A percentile compares a stretch with the other conserved stretches of the same genome.
Evolutionary conservation across 1,140 invertebrate genomes (phyloP).

Genomic region (Trinorchestia longiramus): DNA sequence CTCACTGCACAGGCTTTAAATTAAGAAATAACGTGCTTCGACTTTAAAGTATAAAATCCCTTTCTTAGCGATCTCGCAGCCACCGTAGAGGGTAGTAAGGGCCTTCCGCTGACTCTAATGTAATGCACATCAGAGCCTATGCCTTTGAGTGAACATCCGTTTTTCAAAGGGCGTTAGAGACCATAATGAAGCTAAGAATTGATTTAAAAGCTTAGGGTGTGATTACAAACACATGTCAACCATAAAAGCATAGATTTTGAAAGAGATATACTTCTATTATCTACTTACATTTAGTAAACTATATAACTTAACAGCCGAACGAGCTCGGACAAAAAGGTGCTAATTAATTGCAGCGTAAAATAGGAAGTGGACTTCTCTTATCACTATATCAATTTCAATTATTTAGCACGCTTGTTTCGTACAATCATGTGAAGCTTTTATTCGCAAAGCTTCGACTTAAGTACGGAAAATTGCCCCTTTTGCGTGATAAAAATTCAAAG

Average conservation of each 20-base stretch:
- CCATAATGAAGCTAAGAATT: neutral
- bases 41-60: too few relatives aligned
- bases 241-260: neutral
- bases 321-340: too few relatives aligned
- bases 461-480: neutral
- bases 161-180: neutral
- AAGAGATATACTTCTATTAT: neutral
- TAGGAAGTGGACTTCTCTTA: neutral
- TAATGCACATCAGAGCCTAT: neutral
- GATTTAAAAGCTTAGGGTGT: neutral
- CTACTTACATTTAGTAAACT: neutral
- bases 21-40: too few relatives aligned
- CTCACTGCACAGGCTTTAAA: too few relatives aligned
- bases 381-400: neutral
- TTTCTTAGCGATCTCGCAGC: neutral
- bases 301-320: neutral
- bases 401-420: neutral
- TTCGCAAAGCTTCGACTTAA: neutral
- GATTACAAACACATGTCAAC: neutral
- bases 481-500: neutral
- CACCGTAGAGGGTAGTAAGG: neutral
- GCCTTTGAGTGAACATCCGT: neutral
- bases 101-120: neutral
- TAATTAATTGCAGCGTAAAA: neutral
- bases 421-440: neutral